Conservation (phyloP, 2,113 vertebrate genomes). For the Gadus macrocephalus region DNA sequence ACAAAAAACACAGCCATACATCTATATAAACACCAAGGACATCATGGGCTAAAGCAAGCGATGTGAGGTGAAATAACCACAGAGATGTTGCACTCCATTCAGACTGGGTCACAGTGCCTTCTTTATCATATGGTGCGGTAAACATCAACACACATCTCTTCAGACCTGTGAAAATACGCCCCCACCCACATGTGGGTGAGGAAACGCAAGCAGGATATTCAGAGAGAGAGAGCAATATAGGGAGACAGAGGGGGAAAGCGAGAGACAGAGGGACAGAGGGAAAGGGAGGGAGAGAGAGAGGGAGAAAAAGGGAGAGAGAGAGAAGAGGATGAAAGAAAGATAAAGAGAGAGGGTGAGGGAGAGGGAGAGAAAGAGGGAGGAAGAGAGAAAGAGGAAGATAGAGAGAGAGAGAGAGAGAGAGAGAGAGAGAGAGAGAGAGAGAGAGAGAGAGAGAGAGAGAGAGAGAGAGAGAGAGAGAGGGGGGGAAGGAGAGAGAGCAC, state of each 20-base stretch:
- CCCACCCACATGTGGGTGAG: too few relatives aligned
- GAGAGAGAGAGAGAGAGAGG: constrained; percentile 8
- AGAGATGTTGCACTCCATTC: constrained; percentile 33
- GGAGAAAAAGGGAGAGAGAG: neutral
- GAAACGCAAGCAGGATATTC: too few relatives aligned
- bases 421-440: neutral
- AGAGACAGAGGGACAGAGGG: too few relatives aligned
- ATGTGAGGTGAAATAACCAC: constrained; percentile 36
- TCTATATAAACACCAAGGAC: neutral
- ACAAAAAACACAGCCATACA: neutral
- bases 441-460: constrained; percentile 13
- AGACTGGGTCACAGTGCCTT: constrained; percentile 33
- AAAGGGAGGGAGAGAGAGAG: too few relatives aligned
- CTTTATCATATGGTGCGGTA: constrained; percentile 46
- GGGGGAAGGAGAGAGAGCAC: constrained; percentile 46
- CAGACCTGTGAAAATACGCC: constrained; percentile 8
- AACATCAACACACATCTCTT: constrained; percentile 21
- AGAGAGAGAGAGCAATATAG: neutral
- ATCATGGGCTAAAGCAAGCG: neutral
- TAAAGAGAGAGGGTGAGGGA: neutral
- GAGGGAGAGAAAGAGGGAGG: neutral
- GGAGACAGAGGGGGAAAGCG: neutral
- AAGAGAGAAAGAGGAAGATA: neutral
- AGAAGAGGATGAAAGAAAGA: constrained; percentile 1
- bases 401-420: constrained; percentile 7